phyloP scores from a whole-genome alignment of 2,888 invertebrate genomes.

The Fragum whitleyi region DNA sequence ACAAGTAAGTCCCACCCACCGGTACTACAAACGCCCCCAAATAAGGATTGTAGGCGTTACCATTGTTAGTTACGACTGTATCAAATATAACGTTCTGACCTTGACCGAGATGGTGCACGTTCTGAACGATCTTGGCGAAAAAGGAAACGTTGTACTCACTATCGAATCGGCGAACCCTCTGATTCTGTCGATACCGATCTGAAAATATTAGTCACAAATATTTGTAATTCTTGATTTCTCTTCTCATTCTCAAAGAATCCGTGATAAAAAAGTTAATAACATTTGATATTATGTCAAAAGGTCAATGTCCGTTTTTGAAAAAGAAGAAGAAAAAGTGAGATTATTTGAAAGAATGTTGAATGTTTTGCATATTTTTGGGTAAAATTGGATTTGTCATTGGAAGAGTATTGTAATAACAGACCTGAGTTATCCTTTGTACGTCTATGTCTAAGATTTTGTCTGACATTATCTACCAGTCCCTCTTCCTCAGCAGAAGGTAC shows the following conservation, averaged over 20 bases:
- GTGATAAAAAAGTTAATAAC: not conserved
- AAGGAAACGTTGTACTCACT: constrained; percentile 14
- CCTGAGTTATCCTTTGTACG: not conserved
- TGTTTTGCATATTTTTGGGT: too few relatives aligned
- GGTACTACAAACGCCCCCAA: constrained; percentile 18
- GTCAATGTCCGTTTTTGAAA: too few relatives aligned
- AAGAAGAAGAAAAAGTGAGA: too few relatives aligned
- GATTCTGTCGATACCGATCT: not conserved
- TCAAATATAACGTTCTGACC: constrained; percentile 22
- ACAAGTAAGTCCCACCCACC: constrained; percentile 22
- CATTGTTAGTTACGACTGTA: constrained; percentile 13
- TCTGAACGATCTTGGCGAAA: constrained; percentile 13
- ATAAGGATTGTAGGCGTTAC: constrained; percentile 23
- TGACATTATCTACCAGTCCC: not conserved
- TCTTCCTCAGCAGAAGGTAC: not conserved
- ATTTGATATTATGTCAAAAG: not conserved
- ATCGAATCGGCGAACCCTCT: not conserved
- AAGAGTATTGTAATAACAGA: too few relatives aligned
- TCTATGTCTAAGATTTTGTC: not conserved
- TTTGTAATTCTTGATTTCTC: too few relatives aligned
- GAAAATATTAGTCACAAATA: too few relatives aligned
- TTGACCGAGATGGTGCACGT: constrained; percentile 31
- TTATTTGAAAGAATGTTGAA: too few relatives aligned
- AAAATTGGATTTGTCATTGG: too few relatives aligned
- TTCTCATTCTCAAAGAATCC: not conserved